phyloP scores from a whole-genome alignment of 2,797 vertebrate species.

The Hirundo rustica region DNA sequence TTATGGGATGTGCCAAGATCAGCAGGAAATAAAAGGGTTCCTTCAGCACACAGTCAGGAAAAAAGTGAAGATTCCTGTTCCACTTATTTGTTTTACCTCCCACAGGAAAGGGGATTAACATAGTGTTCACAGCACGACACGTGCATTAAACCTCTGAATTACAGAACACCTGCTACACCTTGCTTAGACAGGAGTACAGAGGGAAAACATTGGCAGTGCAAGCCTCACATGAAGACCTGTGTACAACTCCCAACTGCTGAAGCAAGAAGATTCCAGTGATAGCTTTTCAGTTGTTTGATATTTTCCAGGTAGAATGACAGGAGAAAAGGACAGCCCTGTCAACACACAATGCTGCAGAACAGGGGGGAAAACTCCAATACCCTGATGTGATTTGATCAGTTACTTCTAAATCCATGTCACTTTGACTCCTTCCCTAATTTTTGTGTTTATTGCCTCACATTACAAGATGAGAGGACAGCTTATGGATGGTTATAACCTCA shows the following conservation, averaged over 20 bases:
- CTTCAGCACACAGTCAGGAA: background rate
- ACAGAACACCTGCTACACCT: background rate
- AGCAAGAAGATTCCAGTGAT: background rate
- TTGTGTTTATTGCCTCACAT: background rate
- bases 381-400: background rate
- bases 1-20: background rate
- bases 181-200: background rate
- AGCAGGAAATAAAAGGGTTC: conserved; percentile 1
- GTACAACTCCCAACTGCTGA: background rate
- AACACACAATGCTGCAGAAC: rapidly evolving
- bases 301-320: background rate
- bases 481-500: background rate
- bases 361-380: background rate
- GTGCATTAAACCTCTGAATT: background rate
- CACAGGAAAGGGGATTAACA: conserved; percentile 37
- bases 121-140: background rate
- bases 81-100: conserved; percentile 34
- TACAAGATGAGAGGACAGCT: background rate
- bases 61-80: background rate
- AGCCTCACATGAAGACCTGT: background rate
- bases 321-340: background rate
- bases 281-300: background rate
- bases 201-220: background rate
- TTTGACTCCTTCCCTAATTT: background rate
- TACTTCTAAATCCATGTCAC: background rate